Base-by-base conservation (phyloP, 2,113 vertebrate genomes). In the Camelus dromedarius region DNA sequence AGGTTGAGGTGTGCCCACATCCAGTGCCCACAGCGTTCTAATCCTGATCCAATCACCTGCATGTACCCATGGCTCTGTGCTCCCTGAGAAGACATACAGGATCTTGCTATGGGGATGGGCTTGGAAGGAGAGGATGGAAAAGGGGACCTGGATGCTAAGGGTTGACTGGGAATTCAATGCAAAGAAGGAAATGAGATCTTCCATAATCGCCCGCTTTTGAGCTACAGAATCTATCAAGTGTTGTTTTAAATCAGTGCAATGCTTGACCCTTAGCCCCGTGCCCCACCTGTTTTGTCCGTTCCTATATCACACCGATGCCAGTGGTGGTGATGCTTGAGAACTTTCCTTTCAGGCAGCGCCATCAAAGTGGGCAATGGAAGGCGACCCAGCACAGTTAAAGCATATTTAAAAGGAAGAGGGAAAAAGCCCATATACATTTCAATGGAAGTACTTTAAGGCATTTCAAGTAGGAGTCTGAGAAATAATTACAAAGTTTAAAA, bases 401-500 rank as follows among this genome's bases (percentile, higher is more conserved):
- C 95, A 93, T 96, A 98, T 98, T 97, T 98, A 96, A 98, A 98
- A 98, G 96, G 91, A 97, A 95, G 60, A 84, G 8, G 42, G 42
- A 16, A 18, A 64, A 48, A 96, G 96, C 75, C 98, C 96, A 97
- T 97, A 95, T 98, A 96, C 96, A 98, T 98, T 98, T 98, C 98
- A 98, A 95, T 98, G 98, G 93, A 98, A 97, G 96, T 96, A 97
- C 92, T 98, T 98, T 96, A 98, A 98, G 95, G 88, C 95, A 98
- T 98, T 98, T 98, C 97, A 98, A 98, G 98, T 97, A 98, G 97
- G 97, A 96, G 90, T 95, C 97, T 98, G 97, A 98, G 97, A 98
- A 98, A 98, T 98, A 98, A 98, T 98, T 97, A 97, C 96, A 97
- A 98, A 98, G 95, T 98, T 98, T 97, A 96, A 97, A 97, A 96